These are phyloP conservation scores for Olivierus martensii DNA, from an alignment of 1,140 invertebrate genomes.

Conservation along the genomic window DNA sequence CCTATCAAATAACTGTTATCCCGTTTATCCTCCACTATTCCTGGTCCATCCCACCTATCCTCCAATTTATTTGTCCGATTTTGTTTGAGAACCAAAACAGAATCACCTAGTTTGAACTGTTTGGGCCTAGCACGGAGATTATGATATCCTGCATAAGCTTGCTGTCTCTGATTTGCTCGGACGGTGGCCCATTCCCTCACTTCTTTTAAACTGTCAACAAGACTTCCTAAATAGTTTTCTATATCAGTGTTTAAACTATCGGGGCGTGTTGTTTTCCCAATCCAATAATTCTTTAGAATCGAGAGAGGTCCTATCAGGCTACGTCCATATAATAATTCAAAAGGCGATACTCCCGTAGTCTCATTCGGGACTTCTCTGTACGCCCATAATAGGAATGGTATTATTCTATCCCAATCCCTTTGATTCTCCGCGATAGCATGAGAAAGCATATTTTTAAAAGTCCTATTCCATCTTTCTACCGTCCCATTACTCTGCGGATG, in stretches of 20 bases:
- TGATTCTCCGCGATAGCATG: not conserved
- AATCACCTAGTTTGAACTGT: not conserved
- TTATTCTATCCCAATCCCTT: not conserved
- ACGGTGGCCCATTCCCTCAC: not conserved
- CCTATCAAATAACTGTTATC: too few species aligned
- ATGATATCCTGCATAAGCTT: not conserved
- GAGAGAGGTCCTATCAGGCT: not conserved
- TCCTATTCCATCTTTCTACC: not conserved
- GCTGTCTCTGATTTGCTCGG: not conserved
- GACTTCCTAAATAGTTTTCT: not conserved
- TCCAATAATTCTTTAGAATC: too few species aligned
- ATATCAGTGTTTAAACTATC: not conserved
- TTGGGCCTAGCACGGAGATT: not conserved
- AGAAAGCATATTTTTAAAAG: not conserved
- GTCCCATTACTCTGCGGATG: not conserved
- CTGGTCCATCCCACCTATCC: too few species aligned
- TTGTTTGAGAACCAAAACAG: not conserved
- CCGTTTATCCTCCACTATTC: too few species aligned
- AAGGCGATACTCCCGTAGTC: not conserved
- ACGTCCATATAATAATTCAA: conserved; percentile 1
- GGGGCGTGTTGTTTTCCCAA: not conserved
- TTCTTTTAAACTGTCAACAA: not conserved
- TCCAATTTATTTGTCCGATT: not conserved
- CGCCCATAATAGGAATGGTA: not conserved
- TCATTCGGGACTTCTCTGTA: not conserved